phyloP scores from a whole-genome alignment of 2,888 invertebrate genomes.

The Elysia crispata region DNA sequence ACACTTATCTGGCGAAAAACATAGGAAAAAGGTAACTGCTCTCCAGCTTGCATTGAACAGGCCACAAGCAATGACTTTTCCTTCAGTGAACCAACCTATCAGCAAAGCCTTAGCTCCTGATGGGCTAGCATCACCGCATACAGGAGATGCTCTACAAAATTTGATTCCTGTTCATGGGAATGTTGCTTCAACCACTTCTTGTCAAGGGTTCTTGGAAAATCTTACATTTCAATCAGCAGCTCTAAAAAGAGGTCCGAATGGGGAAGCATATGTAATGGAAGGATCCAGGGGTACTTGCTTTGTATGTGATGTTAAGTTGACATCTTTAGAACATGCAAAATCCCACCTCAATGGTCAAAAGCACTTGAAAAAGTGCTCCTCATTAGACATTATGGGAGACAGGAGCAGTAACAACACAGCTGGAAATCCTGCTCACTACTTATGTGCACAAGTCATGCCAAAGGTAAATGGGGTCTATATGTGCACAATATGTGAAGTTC shows the following conservation, averaged over 20 bases:
- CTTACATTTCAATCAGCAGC: not conserved
- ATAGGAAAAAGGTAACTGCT: conserved; percentile 51
- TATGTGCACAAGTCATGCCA: too few relatives aligned
- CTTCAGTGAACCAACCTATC: not conserved
- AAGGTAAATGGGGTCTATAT: not conserved
- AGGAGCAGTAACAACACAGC: not conserved
- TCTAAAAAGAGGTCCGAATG: conserved; percentile 33
- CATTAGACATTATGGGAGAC: not conserved
- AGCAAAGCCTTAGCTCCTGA: not conserved
- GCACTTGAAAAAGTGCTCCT: conserved; percentile 52
- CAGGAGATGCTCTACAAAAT: not conserved
- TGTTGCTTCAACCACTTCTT: too few relatives aligned
- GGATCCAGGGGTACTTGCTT: conserved; percentile 56
- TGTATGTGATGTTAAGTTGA: conserved; percentile 54
- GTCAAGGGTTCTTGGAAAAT: too few relatives aligned
- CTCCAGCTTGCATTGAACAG: not conserved
- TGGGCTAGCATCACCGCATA: not conserved
- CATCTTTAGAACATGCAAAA: conserved; percentile 50
- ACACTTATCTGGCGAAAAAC: conserved; percentile 55
- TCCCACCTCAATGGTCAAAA: conserved; percentile 55
- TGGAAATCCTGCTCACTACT: not conserved
- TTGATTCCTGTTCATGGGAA: too few relatives aligned
- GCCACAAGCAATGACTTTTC: not conserved
- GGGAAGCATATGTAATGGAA: conserved; percentile 51
- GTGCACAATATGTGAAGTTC: conserved; percentile 58